Conservation (phyloP, 2,113 vertebrate species). For the Cygnus buccinator region DNA sequence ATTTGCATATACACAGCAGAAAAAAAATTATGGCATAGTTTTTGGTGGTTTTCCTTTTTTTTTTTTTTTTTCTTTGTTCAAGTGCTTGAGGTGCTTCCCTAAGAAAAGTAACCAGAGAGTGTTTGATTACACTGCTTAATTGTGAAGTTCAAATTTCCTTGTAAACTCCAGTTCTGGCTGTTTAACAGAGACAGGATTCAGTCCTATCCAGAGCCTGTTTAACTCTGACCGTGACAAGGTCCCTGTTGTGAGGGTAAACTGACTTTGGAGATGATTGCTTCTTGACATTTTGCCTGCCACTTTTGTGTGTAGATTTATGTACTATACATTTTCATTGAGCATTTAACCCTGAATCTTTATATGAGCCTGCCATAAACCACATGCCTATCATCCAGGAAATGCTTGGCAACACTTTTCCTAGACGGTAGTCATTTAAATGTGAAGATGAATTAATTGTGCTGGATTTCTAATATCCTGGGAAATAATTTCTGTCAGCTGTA, state of each 20-base stretch:
- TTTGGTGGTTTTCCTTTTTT: background rate
- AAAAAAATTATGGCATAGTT: background rate
- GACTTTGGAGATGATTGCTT: constrained; percentile 65
- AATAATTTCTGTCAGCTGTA: constrained; percentile 11
- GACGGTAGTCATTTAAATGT: constrained; percentile 28
- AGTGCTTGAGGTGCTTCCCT: background rate
- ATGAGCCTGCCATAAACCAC: constrained; percentile 21
- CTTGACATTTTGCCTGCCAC: constrained; percentile 56
- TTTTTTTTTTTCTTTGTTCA: background rate
- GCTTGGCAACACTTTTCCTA: constrained; percentile 27
- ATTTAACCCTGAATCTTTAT: constrained; percentile 69
- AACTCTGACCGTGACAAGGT: constrained; percentile 43
- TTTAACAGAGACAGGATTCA: background rate
- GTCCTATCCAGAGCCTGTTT: constrained; percentile 20
- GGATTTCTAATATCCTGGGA: constrained; percentile 14
- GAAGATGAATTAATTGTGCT: constrained; percentile 30
- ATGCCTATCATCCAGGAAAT: constrained; percentile 56
- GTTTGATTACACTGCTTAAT: background rate
- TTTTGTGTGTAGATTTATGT: constrained; percentile 53
- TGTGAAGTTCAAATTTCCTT: background rate
- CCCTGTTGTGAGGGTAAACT: constrained; percentile 56
- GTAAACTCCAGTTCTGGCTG: background rate
- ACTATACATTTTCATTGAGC: constrained; percentile 64
- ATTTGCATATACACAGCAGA: background rate
- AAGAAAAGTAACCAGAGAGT: background rate